A percentile compares a stretch with the other conserved stretches of the same genome.
Evolutionary conservation across 2,888 invertebrate species (phyloP).

Genomic region (Helicoverpa assulta): DNA sequence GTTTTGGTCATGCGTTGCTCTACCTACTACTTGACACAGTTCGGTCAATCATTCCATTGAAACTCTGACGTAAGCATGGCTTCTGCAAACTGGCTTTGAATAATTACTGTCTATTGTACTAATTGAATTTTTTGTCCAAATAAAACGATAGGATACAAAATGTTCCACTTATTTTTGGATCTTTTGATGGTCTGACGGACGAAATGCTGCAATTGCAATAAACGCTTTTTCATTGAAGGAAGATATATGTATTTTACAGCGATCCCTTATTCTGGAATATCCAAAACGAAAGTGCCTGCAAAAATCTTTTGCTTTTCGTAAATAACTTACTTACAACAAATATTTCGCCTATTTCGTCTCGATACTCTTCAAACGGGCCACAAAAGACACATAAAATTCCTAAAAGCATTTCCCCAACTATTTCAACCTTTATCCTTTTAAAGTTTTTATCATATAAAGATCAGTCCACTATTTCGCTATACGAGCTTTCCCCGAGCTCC

Average conservation of each 20-base stretch:
- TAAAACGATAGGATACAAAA: too few species aligned
- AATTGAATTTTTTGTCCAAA: neutral
- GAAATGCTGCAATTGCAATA: too few species aligned
- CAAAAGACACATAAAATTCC: neutral
- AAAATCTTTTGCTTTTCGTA: neutral
- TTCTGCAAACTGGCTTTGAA: slow-evolving; percentile 18
- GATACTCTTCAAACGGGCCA: neutral
- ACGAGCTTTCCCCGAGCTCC: slow-evolving; percentile 31
- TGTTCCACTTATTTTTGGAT: too few species aligned
- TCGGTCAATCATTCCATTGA: slow-evolving; percentile 49
- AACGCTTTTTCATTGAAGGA: too few species aligned
- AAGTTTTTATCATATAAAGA: slow-evolving; percentile 51
- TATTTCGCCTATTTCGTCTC: neutral
- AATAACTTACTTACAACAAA: neutral
- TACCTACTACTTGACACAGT: slow-evolving; percentile 35
- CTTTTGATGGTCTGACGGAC: too few species aligned
- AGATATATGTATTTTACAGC: too few species aligned
- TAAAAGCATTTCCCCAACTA: neutral
- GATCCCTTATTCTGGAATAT: too few species aligned
- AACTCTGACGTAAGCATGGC: slow-evolving; percentile 28
- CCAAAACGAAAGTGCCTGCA: neutral
- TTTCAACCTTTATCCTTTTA: slow-evolving; percentile 9
- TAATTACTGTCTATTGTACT: neutral
- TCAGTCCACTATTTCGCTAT: slow-evolving; percentile 20
- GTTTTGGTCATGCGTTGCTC: slow-evolving; percentile 16